Base-by-base conservation (phyloP, 2,797 vertebrate genomes). In the Danio kyathit region DNA sequence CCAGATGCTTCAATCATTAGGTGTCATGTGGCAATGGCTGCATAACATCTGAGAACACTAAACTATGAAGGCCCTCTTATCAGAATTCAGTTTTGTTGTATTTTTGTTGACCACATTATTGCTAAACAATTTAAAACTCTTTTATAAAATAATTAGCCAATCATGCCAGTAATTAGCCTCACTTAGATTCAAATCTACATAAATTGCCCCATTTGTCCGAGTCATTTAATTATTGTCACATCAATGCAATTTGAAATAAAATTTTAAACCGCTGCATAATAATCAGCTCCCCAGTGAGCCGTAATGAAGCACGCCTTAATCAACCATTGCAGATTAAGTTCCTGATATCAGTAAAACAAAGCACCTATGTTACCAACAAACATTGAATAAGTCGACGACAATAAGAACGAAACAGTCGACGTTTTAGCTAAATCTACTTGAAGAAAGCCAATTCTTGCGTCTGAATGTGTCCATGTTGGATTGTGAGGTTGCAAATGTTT, bases 401-500 rank as follows among this genome's bases (percentile, higher is more conserved):
- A 8, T 11, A 52, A 11, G 14, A 52, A 5, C 38, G 7, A 46
- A 57, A 56, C 13, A 41, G 56, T 59, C 11, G 16, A 3, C 4
- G 17, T 73, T 65, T 72, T 54, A 56, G 29, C n/a, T 41, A 17
- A 43, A 41, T 70, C 44, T 51, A 40, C 19, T 61, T 29, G 38
- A 56, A 51, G 21, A 54, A 59, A 49, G 49, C 38, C 1, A 16
- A 63, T 60, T 52, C 12, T 41, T 77, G 61, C 63, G 12, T 67
- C 64, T 49, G 70, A 80, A 75, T 48, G 29, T 38, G 61, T 52
- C 67, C 66, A 51, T 59, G 63, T 56, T 57, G 60, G 43, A 74
- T 67, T 83, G 41, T 59, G 81, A 66, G 43, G 46, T 67, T 52
- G 60, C 91, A 92, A 91, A 93, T 93, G 94, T 95, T 95, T 94